A percentile compares a stretch with the other conserved stretches of the same genome.
phyloP scores from a whole-genome alignment of 2,113 vertebrate species.

The Sceloporus undulatus region DNA sequence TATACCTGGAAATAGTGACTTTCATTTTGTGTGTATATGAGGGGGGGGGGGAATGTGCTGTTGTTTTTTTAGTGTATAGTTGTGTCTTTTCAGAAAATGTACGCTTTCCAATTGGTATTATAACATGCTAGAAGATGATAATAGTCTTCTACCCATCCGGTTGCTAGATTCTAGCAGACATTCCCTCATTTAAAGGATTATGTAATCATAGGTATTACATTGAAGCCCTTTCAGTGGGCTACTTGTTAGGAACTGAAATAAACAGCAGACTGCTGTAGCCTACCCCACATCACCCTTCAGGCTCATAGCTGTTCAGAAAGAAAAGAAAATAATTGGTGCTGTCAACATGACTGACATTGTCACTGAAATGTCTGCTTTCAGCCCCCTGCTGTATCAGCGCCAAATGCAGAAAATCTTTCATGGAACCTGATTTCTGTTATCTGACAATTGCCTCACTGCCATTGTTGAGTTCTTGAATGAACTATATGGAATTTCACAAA shows the following conservation, averaged over 20 bases:
- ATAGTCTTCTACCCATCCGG: not conserved
- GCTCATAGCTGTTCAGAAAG: conserved; percentile 1
- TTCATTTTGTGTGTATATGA: not conserved
- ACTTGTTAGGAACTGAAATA: conserved; percentile 17
- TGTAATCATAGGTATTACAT: not conserved
- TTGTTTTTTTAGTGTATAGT: not conserved
- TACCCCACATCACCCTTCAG: not conserved
- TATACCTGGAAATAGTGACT: not conserved
- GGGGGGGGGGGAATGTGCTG: not conserved
- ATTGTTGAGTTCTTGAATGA: conserved; percentile 54
- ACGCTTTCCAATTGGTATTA: conserved; percentile 8
- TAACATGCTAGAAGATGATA: not conserved
- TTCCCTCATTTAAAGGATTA: not conserved
- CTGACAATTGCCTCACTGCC: conserved; percentile 42
- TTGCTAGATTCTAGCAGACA: not conserved
- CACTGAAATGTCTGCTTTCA: conserved; percentile 39
- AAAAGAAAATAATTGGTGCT: not conserved
- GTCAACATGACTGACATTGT: conserved; percentile 10
- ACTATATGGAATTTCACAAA: conserved; percentile 57
- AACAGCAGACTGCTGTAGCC: not conserved
- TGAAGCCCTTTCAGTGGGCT: conserved; percentile 28
- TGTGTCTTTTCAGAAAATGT: not conserved
- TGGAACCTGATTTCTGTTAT: conserved; percentile 44
- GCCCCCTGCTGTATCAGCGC: conserved; percentile 32
- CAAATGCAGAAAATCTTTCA: conserved; percentile 32